A percentile compares a stretch with the other conserved stretches of the same genome.
These are phyloP conservation scores for Aproaerema taeniolella DNA, from an alignment of 2,888 invertebrate genomes.

Conservation along the genomic window DNA sequence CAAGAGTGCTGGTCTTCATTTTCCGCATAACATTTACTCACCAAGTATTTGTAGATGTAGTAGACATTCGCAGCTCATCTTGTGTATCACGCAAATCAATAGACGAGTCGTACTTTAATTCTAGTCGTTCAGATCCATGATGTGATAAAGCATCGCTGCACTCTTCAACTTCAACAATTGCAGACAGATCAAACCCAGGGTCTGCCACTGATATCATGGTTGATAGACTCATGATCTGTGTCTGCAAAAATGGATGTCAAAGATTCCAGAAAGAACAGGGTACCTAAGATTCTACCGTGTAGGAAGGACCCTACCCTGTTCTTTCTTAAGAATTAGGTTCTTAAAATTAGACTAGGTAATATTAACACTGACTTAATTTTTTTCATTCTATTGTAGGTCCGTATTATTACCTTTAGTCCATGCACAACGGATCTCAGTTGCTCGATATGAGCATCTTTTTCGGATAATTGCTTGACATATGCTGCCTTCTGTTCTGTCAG, in stretches of 20 bases:
- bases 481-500: constrained; percentile 62
- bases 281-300: too few relatives aligned
- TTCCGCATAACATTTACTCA: too few relatives aligned
- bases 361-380: too few relatives aligned
- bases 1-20: too few relatives aligned
- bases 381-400: too few relatives aligned
- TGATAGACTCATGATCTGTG: constrained; percentile 68
- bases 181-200: constrained; percentile 67
- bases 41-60: constrained; percentile 60
- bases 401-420: constrained; percentile 63
- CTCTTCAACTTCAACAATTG: constrained; percentile 69
- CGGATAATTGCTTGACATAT: constrained; percentile 53
- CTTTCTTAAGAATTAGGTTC: too few relatives aligned
- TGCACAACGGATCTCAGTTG: constrained; percentile 58
- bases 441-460: constrained; percentile 64
- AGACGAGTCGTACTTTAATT: constrained; percentile 57
- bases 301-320: too few relatives aligned
- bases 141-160: constrained; percentile 49
- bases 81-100: constrained; percentile 50
- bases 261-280: too few relatives aligned
- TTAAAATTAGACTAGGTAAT: too few relatives aligned
- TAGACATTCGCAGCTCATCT: constrained; percentile 49
- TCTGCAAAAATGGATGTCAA: constrained; percentile 45
- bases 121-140: constrained; percentile 53
- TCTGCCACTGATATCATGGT: constrained; percentile 63